Base-by-base conservation (phyloP, 2,113 vertebrate genomes). In the Gavialis gangeticus region DNA sequence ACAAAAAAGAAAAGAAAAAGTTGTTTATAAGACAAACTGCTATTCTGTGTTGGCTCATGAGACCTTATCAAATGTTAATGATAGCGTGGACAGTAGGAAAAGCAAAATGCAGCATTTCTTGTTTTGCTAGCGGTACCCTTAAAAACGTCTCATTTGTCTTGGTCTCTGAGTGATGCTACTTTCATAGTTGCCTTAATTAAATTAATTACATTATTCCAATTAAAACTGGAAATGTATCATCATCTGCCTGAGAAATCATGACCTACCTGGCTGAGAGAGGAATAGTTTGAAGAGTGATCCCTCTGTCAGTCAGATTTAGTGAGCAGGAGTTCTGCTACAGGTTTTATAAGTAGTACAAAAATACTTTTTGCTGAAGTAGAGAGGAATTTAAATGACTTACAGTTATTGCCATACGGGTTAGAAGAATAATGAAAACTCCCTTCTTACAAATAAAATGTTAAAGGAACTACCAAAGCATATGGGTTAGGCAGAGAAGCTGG, bases 1-100 rank as follows among this genome's bases (percentile, higher is more conserved):
- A 1, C 92, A 82, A 69, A 95, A 95, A 46, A 84, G 30, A 90
- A 76, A 12, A 76, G 76, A 63, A 88, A 91, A 76, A 58, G 77
- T 28, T 73, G 25, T 66, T 92, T 71, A 10, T 85, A 34, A 56
- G 19, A 91, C 84, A 90, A 78, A 22, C 75, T 75, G 4, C 18
- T 77, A 15, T 81, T 82, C 66, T 54, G 54, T 5, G 5, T 80
- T 79, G 84, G 30, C 58, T 91, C 67, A 67, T 77, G 55, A 12
- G 81, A 71, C 7, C 37, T 91, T 93, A 18, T 64, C 57, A 2
- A 2, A 1, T 76, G 18, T 28, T 71, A 90, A 4, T 82, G 18
- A 79, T 79, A 78, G n/a, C 69, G 34, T 79, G 30, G 66, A 34
- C 30, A 21, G 16, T 82, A 93, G 58, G 56, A 93, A 67, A 30